Conservation (phyloP, 2,888 invertebrate species). For the Oegoconia quadripuncta region DNA sequence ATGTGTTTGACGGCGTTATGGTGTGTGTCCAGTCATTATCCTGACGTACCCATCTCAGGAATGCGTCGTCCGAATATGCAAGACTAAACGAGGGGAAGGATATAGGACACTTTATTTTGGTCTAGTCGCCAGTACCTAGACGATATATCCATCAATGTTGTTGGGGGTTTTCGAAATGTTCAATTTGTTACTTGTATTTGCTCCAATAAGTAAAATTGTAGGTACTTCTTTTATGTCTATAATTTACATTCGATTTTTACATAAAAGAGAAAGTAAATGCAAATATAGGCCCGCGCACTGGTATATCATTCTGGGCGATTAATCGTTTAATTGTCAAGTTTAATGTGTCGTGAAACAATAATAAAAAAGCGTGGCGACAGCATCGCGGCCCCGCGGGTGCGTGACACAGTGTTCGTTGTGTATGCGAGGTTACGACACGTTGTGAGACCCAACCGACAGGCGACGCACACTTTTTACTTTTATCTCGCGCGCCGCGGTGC, state of each 20-base stretch:
- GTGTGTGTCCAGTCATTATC: no score
- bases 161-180: no score
- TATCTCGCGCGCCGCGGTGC: slow-evolving; percentile 47
- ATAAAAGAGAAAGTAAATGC: slow-evolving; percentile 10
- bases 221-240: neutral
- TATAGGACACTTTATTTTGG: no score
- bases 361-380: slow-evolving; percentile 26
- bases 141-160: no score
- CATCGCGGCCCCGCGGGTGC: slow-evolving; percentile 8
- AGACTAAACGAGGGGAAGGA: no score
- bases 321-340: slow-evolving; percentile 51
- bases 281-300: slow-evolving; percentile 21
- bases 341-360: slow-evolving; percentile 49
- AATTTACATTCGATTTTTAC: neutral
- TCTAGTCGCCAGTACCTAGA: no score
- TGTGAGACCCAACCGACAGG: slow-evolving; percentile 2
- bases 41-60: no score
- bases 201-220: no score
- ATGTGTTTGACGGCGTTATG: no score
- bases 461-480: slow-evolving; percentile 23
- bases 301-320: slow-evolving; percentile 30
- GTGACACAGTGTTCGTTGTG: slow-evolving; percentile 4
- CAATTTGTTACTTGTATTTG: no score
- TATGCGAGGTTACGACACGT: neutral
- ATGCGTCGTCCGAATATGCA: no score